Evolutionary conservation across 2,888 invertebrate genomes (phyloP).

Genomic region (Chaitophorus viminalis): DNA sequence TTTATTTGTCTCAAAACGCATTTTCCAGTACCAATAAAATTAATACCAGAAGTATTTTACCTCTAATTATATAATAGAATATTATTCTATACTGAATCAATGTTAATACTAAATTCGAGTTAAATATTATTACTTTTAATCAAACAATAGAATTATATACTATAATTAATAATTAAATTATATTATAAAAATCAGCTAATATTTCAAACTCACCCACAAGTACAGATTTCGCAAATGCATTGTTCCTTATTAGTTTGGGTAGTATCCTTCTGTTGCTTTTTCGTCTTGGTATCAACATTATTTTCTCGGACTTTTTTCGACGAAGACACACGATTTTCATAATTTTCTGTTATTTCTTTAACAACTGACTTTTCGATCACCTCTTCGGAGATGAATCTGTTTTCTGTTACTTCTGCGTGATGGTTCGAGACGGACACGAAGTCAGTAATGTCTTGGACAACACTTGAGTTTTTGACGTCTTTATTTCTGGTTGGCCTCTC

Average conservation of each 20-base stretch:
- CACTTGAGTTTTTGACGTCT: neutral
- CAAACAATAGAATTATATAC: too few relatives aligned
- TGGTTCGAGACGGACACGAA: slow-evolving; percentile 18
- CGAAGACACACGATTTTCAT: slow-evolving; percentile 49
- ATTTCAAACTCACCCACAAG: slow-evolving; percentile 81
- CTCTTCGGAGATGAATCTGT: neutral
- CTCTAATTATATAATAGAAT: too few relatives aligned
- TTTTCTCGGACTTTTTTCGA: slow-evolving; percentile 42
- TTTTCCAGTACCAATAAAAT: too few relatives aligned
- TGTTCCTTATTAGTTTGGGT: slow-evolving; percentile 73
- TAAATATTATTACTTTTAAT: too few relatives aligned
- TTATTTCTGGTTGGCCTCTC: slow-evolving; percentile 12
- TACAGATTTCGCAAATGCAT: slow-evolving; percentile 90
- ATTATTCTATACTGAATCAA: too few relatives aligned
- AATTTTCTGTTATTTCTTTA: slow-evolving; percentile 34
- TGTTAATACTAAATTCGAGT: too few relatives aligned
- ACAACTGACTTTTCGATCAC: slow-evolving; percentile 18
- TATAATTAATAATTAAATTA: too few relatives aligned
- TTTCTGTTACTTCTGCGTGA: slow-evolving; percentile 37
- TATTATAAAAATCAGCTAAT: neutral
- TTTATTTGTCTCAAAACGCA: too few relatives aligned
- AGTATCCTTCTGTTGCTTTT: slow-evolving; percentile 38
- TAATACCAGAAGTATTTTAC: too few relatives aligned
- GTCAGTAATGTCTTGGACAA: slow-evolving; percentile 19
- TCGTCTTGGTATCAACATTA: slow-evolving; percentile 29